Conservation (phyloP, 2,888 invertebrate genomes). For the Rhagium mordax region DNA sequence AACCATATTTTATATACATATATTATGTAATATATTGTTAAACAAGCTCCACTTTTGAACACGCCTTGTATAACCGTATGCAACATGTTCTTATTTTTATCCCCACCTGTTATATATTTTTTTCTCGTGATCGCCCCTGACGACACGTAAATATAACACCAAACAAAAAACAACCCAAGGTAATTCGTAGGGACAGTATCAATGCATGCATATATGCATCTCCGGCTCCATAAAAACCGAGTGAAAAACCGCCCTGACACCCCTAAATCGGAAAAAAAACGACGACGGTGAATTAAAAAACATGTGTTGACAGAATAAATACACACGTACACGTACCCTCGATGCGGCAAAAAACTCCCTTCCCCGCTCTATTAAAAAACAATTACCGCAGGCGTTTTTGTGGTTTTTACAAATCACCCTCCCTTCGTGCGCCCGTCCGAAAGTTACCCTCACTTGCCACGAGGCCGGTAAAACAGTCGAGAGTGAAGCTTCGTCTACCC, state of each 20-base stretch:
- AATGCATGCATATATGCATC: neutral
- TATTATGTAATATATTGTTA: too few species aligned
- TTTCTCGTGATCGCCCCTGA: neutral
- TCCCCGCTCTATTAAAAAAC: constrained; percentile 63
- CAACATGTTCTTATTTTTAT: constrained; percentile 4
- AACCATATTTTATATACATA: too few species aligned
- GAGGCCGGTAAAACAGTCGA: constrained; percentile 16
- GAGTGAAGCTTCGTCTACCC: constrained; percentile 34
- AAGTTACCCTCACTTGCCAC: neutral
- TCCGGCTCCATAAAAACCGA: constrained; percentile 12
- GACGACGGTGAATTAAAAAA: constrained; percentile 53
- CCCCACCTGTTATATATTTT: neutral
- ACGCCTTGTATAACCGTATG: too few species aligned
- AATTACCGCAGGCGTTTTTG: constrained; percentile 62
- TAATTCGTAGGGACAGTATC: neutral
- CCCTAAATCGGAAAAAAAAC: constrained; percentile 41
- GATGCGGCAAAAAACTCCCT: constrained; percentile 50
- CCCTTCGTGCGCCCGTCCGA: constrained; percentile 41
- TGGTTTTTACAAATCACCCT: constrained; percentile 64
- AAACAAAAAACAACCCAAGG: neutral
- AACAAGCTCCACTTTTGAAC: too few species aligned
- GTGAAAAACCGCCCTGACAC: constrained; percentile 37
- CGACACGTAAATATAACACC: neutral
- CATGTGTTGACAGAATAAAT: constrained; percentile 64
- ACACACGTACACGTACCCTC: constrained; percentile 48